Evolutionary conservation across 2,888 invertebrate species (phyloP).

Genomic region (Cephus pulcher): DNA sequence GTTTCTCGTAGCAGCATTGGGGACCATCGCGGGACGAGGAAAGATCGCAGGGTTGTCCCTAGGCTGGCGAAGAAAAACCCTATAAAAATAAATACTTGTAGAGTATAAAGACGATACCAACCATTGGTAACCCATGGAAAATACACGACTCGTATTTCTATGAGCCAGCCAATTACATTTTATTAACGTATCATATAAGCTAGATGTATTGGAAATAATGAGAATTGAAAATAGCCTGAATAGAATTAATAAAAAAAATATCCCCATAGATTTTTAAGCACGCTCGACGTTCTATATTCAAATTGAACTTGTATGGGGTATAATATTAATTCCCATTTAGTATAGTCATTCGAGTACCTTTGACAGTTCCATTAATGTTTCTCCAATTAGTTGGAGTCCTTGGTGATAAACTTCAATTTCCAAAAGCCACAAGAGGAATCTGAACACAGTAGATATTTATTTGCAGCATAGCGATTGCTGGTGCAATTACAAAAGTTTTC

Average conservation of each 20-base stretch:
- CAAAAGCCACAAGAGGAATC: neutral
- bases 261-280: neutral
- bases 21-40: neutral
- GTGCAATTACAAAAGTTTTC: slow-evolving; percentile 55
- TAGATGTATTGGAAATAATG: neutral
- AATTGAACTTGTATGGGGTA: neutral
- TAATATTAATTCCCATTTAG: neutral
- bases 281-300: neutral
- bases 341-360: neutral
- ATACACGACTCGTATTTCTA: neutral
- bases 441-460: neutral
- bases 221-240: neutral
- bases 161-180: neutral
- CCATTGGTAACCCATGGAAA: neutral
- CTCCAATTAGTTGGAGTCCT: neutral
- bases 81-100: slow-evolving; percentile 64
- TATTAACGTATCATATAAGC: neutral
- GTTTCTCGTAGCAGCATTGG: slow-evolving; percentile 31
- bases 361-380: neutral
- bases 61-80: slow-evolving; percentile 43
- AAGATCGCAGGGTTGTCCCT: neutral
- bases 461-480: slow-evolving; percentile 19
- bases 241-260: neutral
- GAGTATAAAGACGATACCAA: slow-evolving; percentile 46
- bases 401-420: neutral